These are phyloP conservation scores for Tridacna gigas DNA, from an alignment of 2,888 invertebrate species.

Conservation along the genomic window DNA sequence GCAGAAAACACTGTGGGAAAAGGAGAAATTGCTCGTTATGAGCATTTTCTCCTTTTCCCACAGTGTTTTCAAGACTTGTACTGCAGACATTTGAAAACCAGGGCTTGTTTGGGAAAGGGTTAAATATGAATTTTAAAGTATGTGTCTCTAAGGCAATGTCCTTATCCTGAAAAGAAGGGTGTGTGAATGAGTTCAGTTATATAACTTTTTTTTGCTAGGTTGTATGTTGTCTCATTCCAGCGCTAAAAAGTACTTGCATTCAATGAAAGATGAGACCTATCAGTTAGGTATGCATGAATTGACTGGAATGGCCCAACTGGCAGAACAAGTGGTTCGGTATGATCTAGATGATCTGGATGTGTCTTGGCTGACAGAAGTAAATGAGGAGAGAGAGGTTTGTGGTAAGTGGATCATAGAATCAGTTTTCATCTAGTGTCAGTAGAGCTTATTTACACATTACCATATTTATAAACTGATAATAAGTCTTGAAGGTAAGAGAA, in stretches of 20 bases:
- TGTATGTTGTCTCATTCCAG: constrained; percentile 64
- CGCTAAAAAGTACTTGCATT: constrained; percentile 96
- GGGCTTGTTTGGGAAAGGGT: too few relatives aligned
- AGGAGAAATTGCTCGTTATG: background rate
- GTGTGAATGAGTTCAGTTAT: too few relatives aligned
- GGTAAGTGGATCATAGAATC: constrained; percentile 80
- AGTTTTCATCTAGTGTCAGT: too few relatives aligned
- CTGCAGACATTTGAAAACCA: too few relatives aligned
- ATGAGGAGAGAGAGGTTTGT: constrained; percentile 92
- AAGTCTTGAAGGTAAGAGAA: too few relatives aligned
- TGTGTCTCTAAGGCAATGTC: background rate
- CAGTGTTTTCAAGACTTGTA: too few relatives aligned
- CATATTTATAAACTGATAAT: too few relatives aligned
- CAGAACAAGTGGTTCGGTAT: constrained; percentile 97
- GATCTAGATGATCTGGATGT: constrained; percentile 97
- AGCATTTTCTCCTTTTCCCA: too few relatives aligned
- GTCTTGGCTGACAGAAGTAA: constrained; percentile 94
- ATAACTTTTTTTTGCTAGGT: too few relatives aligned
- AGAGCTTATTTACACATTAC: too few relatives aligned
- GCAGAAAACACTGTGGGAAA: background rate
- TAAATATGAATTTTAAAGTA: too few relatives aligned
- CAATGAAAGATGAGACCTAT: constrained; percentile 94
- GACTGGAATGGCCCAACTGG: constrained; percentile 93
- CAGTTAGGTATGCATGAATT: constrained; percentile 93
- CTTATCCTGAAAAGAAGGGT: too few relatives aligned